Base-by-base conservation (phyloP, 2,797 vertebrate species). In the Gymnoscopelus microlampas region DNA sequence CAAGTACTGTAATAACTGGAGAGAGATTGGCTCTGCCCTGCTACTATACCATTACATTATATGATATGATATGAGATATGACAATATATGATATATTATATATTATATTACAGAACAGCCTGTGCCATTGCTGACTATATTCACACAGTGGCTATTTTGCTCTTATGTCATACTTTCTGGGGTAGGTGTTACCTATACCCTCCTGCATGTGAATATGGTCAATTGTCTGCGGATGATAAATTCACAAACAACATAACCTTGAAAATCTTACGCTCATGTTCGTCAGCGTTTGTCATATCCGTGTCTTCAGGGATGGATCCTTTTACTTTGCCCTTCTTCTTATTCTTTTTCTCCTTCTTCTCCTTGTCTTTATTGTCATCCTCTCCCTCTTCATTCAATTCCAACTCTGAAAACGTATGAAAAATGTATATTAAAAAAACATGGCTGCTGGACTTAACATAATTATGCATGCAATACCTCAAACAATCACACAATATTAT, bases 231-330 rank as follows among this genome's bases (percentile, higher is more conserved):
- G 44, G 8, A 69, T 19, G 2, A 32, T 44, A 15, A 11, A 47
- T 10, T 6, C 15, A 55, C 13, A 19, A 63, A 58, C 44, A 53
- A 2, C 14, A 3, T 29, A 19, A 39, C 5, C 3, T 44, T 44
- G 9, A 81, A 85, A 89, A 85, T 87, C 88, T 88, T 88, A 53
- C 68, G 62, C 7, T 87, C 84, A 69, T 85, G 77, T 74, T 88
- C 89, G 15, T 66, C 63, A 3, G 62, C 90, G 67, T 71, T 84
- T 12, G 73, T 76, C 58, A 86, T 85, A 61, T 74, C 80, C 12
- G 60, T 54, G 63, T 90, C 79, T 10, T 77, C 82, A 5, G 64
- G 14, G 23, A 39, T 11, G 9, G 70, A 66, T 32, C 86, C 79
- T 56, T 86, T 88, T 10, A 39, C 66, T 84, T 88, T 89, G 63